Evolutionary conservation across 2,797 vertebrate genomes (phyloP), one percentile per base, ranked within the genome.

Genomic region (Pipistrellus pipistrellus): DNA sequence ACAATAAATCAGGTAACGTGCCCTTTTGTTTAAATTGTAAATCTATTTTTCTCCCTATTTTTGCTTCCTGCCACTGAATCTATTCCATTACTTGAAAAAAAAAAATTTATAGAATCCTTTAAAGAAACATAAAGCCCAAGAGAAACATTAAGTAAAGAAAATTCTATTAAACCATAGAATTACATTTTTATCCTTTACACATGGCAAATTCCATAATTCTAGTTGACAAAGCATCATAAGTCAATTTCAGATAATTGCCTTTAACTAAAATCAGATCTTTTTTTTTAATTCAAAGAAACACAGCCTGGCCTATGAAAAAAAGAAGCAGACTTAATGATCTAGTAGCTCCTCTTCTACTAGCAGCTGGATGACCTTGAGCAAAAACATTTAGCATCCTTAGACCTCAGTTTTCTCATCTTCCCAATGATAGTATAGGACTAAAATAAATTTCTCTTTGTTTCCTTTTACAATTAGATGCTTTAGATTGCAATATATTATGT

Each of bases 1-100:
- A 93, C 96, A 72, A 98, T 96, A 72, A 98, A 92, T 98, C 98
- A 99, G 99, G 99, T 99, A 99, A 97, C 94, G 17, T 81, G 71
- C 1, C 17, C 17, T 88, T 97, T 84, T 84, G 53, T 92, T 92
- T 86, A 53, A 64, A 88, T 90, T 71, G 2, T 91, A 86, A 76
- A 81, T 38, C n/a, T 51, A 1, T 21, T 78, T 17, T 85, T 91
- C 23, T 91, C 25, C 84, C 53, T 95, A 27, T 35, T 85, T 92
- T 82, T 87, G 12, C 23, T 75, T 88, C 12, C n/a, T 88, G 15
- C 13, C 18, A 71, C 12, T 91, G 35, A 86, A 38, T 90, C 62
- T 82, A 32, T 78, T 64, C 13, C 8, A 48, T 75, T 85, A 73
- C 48, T 84, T 92, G 11, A 14, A 77, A 66, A 81, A 66, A 81